Evolutionary conservation across 2,113 vertebrate genomes (phyloP), one percentile per base, ranked within the genome.

Genomic region (Pimephales promelas): DNA sequence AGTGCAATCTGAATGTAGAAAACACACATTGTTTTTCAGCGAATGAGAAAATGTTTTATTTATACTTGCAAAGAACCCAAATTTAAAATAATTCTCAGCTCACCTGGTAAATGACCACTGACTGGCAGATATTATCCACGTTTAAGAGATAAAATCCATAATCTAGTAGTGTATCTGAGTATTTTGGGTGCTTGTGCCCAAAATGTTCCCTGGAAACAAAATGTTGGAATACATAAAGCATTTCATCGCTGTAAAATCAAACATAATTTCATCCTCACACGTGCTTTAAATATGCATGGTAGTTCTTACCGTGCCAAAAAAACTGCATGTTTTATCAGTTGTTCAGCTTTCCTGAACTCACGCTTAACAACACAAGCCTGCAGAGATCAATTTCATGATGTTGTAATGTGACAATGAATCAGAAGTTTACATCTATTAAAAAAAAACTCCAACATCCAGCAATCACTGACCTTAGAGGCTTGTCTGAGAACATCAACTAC

Each of bases 81-180:
- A 78, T 9, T 40, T n/a, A 10, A 61, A 49, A 4, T 68, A 14
- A 64, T 10, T 22, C n/a, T 64, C 61, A 85, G 82, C 91, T 16
- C 91, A 98, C 98, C 97, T 99, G 98, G 92, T 99, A 99, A 93
- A 99, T 98, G 77, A 97, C 96, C 88, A 99, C 98, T 18, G 98
- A 99, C 45, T 99, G 98, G 93, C 98, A 99, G 88, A 99, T 99
- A 90, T 99, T 99, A 93, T 99, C 98, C 93, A 99, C 98, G 45
- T 99, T 99, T 90, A 99, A 95, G 86, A 99, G 92, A 92, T 99
- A 99, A 96, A 99, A 99, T 70, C 98, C 98, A 83, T 99, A 99
- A 94, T 99, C 98, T 91, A 99, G 93, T 82, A 99, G 93, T 0
- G 98, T 98, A 90, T 99, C 98, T 0, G 98, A 99, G 85, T 99